Evolutionary conservation across 37 sponge, comb jelly and placozoan genomes (phyloP), one percentile per base, ranked within the genome.

Genomic region (Ianthella basta): DNA sequence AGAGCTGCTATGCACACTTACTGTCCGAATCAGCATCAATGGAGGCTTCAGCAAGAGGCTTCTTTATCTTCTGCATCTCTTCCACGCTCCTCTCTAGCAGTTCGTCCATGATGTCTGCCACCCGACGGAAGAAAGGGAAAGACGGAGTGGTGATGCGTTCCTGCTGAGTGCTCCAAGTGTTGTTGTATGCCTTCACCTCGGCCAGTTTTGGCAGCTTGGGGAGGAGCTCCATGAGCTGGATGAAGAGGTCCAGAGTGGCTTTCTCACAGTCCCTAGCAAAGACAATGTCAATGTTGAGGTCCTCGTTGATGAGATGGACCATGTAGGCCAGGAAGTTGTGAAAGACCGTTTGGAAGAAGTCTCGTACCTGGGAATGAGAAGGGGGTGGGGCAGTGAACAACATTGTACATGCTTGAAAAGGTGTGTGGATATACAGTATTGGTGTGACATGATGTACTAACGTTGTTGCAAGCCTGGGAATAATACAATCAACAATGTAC

Each of bases 281-380:
- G 19, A 90, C 23, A 15, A 90, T 79, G 68, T 96, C 97, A 29
- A 96, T 44, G 82, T 96, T 96, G 34, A 70, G 70, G 72, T 79
- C 63, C 23, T 91, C 72, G 38, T 93, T 96, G 37, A 91, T 88
- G 56, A 81, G 82, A 20, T 85, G 83, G 54, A 94, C 32, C 91
- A 96, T 87, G 80, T 80, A 86, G 53, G 91, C 80, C 13, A 93
- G 75, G 80, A 92, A 96, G 27, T 93, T 91, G 39, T 85, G 84
- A 80, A 93, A 93, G 0, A 84, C 77, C 56, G 77, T 87, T 79
- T 87, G 86, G 81, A 94, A 91, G 59, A 40, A 85, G 29, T 80
- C 84, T 73, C 91, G 88, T 16, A 96, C 86, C 81, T 80, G 36
- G 15, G 25, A 5, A 2, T 12, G 55, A 57, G 21, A 53, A 4